Percentiles rank a stretch among this genome's conserved stretches.
phyloP scores from a whole-genome alignment of 1,140 invertebrate genomes.

The Conopomorpha cramerella region DNA sequence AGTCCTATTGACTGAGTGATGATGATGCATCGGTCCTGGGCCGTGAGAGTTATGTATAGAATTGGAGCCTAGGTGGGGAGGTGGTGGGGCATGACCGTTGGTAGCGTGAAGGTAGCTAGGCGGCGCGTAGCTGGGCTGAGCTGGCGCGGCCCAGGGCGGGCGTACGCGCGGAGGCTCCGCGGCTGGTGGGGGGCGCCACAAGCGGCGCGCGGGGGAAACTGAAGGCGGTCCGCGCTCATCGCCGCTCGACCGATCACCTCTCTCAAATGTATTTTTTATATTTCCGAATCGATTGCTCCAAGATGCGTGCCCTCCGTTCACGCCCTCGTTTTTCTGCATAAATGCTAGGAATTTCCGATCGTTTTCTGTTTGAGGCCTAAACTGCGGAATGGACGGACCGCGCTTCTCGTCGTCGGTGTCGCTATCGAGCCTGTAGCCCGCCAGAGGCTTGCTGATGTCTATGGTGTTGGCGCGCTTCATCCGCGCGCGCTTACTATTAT shows the following conservation, averaged over 20 bases:
- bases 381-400: slow-evolving; percentile 62
- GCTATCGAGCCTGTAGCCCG: slow-evolving; percentile 55
- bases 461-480: slow-evolving; percentile 89
- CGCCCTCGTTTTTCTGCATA: slow-evolving; percentile 71
- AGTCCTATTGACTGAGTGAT: too few species aligned
- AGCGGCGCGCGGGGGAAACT: slow-evolving; percentile 20
- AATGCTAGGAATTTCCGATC: slow-evolving; percentile 84
- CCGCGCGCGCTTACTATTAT: slow-evolving; percentile 69
- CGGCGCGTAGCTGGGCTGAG: slow-evolving; percentile 8
- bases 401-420: slow-evolving; percentile 50
- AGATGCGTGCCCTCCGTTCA: slow-evolving; percentile 50
- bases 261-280: slow-evolving; percentile 84
- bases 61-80: too few species aligned
- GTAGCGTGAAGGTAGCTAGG: too few species aligned
- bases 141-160: slow-evolving; percentile 8
- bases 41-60: too few species aligned
- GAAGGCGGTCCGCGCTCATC: slow-evolving; percentile 26
- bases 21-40: too few species aligned
- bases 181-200: slow-evolving; percentile 19
- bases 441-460: slow-evolving; percentile 76
- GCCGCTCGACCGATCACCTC: slow-evolving; percentile 25
- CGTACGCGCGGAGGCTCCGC: slow-evolving; percentile 5
- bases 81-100: too few species aligned
- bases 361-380: slow-evolving; percentile 81
- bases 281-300: slow-evolving; percentile 83